A percentile compares a stretch with the other conserved stretches of the same genome.
Conservation (phyloP, 2,888 invertebrate genomes). For the Acanthococcus lagerstroemiae region DNA sequence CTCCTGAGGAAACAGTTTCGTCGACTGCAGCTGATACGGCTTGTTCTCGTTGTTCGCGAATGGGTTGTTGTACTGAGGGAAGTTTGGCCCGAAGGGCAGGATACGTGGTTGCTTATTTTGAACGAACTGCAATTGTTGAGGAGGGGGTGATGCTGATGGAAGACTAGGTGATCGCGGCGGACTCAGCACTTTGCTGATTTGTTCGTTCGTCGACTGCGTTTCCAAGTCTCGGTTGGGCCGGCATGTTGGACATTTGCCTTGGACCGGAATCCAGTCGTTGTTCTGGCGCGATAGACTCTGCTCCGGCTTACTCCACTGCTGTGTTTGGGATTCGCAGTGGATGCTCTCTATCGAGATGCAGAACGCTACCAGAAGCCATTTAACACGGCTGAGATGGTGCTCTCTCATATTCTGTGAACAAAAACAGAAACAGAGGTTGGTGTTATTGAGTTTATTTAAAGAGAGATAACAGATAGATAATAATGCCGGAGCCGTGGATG, state of each 20-base stretch:
- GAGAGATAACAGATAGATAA: no score
- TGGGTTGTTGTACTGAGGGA: slow-evolving; percentile 14
- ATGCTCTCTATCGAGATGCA: not conserved
- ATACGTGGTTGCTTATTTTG: slow-evolving; percentile 17
- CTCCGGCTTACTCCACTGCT: slow-evolving; percentile 36
- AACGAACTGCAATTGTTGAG: not conserved
- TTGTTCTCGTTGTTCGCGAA: slow-evolving; percentile 1
- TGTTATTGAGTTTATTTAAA: no score
- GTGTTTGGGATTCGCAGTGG: not conserved
- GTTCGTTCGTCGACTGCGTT: slow-evolving; percentile 32
- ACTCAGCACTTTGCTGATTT: slow-evolving; percentile 32
- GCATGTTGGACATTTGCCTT: slow-evolving; percentile 41
- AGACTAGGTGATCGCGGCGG: slow-evolving; percentile 15
- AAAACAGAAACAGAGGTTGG: not conserved
- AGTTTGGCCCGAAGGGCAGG: slow-evolving; percentile 10
- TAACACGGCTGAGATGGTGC: not conserved
- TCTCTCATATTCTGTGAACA: slow-evolving; percentile 8
- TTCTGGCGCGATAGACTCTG: slow-evolving; percentile 32
- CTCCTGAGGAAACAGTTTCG: slow-evolving; percentile 17
- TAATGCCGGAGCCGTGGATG: no score
- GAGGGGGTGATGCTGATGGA: slow-evolving; percentile 21
- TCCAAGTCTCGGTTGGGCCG: slow-evolving; percentile 31
- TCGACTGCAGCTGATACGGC: slow-evolving; percentile 3
- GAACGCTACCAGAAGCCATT: slow-evolving; percentile 9
- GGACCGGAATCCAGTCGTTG: slow-evolving; percentile 50